Conservation (phyloP, 2,113 vertebrate genomes). For the Cairina moschata region DNA sequence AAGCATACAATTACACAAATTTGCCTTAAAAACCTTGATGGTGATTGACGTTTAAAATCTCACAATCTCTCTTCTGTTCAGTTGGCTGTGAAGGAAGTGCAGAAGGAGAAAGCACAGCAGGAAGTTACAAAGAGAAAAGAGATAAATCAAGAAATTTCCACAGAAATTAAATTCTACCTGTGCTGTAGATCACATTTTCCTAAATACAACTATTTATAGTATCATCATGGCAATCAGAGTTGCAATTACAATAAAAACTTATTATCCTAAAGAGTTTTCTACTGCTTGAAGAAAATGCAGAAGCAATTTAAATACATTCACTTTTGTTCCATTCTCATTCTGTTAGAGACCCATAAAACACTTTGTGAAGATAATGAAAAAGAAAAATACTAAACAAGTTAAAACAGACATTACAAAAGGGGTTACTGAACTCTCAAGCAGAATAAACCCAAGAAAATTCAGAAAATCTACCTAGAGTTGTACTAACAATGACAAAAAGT, state of each 20-base stretch:
- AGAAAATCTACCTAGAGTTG: not conserved
- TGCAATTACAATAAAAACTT: slow-evolving; percentile 8
- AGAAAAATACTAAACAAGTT: not conserved
- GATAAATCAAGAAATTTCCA: not conserved
- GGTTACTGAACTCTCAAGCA: not conserved
- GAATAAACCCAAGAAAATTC: not conserved
- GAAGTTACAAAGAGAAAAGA: not conserved
- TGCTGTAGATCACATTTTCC: not conserved
- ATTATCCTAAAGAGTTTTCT: not conserved
- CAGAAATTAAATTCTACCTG: not conserved
- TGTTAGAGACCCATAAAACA: not conserved
- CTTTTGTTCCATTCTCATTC: not conserved
- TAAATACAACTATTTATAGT: not conserved
- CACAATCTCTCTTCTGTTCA: not conserved
- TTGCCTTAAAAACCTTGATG: not conserved
- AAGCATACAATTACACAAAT: not conserved
- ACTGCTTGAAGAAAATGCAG: not conserved
- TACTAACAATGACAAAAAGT: not conserved
- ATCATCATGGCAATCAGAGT: slow-evolving; percentile 8
- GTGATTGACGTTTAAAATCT: not conserved
- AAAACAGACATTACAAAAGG: not conserved
- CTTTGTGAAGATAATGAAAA: not conserved
- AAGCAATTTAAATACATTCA: not conserved
- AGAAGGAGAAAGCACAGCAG: not conserved
- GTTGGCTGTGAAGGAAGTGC: not conserved